phyloP scores from a whole-genome alignment of 64 coral and sea anemone genomes.

The Stichodactyla mertensii region DNA sequence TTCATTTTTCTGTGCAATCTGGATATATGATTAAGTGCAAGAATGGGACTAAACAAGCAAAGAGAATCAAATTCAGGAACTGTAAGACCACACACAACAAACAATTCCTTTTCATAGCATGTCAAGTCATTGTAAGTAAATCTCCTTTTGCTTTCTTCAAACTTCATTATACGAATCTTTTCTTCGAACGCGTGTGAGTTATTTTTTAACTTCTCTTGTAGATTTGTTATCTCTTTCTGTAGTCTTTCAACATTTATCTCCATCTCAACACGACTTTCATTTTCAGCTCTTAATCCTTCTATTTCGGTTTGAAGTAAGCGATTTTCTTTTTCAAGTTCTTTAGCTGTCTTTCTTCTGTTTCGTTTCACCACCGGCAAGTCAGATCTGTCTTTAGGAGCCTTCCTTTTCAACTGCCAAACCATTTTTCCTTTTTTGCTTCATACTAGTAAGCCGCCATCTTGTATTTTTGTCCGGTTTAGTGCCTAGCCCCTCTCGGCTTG shows the following conservation, averaged over 20 bases:
- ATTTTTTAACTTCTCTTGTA: too few species aligned
- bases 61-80: slow-evolving; percentile 37
- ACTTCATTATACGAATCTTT: neutral
- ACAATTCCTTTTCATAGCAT: neutral
- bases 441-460: neutral
- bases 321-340: too few species aligned
- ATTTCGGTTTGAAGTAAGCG: too few species aligned
- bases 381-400: neutral
- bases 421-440: neutral
- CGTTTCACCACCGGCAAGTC: too few species aligned
- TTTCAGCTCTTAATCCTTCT: too few species aligned
- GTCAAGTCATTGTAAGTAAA: slow-evolving; percentile 5
- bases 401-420: neutral
- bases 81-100: slow-evolving; percentile 15
- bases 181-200: too few species aligned
- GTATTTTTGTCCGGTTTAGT: slow-evolving; percentile 35
- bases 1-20: neutral
- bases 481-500: slow-evolving; percentile 47
- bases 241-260: too few species aligned
- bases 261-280: too few species aligned
- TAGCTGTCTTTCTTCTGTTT: too few species aligned
- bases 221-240: too few species aligned
- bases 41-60: slow-evolving; percentile 46
- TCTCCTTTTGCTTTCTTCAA: neutral
- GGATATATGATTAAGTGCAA: neutral